These are phyloP conservation scores for Papilio polyxenes DNA, from an alignment of 1,140 invertebrate species.

Conservation along the genomic window DNA sequence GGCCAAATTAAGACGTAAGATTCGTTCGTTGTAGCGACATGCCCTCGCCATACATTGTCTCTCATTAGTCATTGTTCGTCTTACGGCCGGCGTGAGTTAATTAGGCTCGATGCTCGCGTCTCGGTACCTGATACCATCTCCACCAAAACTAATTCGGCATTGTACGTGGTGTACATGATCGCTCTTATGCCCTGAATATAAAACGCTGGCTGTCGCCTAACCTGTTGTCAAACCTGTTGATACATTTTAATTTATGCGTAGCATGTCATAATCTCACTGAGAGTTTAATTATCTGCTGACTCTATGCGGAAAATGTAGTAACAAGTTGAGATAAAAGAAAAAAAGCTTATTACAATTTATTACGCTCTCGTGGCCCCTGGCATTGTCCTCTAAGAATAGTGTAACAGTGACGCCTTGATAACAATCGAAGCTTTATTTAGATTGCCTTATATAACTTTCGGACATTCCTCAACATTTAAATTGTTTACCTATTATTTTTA, in stretches of 20 bases:
- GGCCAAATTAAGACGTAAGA: neutral
- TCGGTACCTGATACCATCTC: conserved; percentile 1
- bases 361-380: neutral
- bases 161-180: neutral
- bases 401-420: neutral
- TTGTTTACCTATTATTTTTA: too few relatives aligned
- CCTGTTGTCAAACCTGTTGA: conserved; percentile 1
- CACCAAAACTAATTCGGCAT: neutral
- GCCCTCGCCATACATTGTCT: conserved; percentile 23
- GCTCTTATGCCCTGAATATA: conserved; percentile 6
- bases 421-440: neutral
- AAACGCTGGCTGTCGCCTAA: neutral
- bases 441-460: neutral
- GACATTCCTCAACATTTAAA: too few relatives aligned
- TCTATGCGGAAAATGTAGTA: neutral
- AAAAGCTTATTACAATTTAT: neutral
- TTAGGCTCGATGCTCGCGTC: conserved; percentile 21
- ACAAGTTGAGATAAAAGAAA: neutral
- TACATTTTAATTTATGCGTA: neutral
- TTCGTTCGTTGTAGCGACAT: neutral
- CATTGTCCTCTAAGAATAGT: neutral
- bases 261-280: conserved; percentile 1
- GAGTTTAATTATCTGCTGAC: conserved; percentile 1
- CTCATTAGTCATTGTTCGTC: conserved; percentile 37
- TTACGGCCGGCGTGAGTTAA: conserved; percentile 25